phyloP scores from a whole-genome alignment of 2,113 vertebrate genomes.

The Pluvialis apricaria region DNA sequence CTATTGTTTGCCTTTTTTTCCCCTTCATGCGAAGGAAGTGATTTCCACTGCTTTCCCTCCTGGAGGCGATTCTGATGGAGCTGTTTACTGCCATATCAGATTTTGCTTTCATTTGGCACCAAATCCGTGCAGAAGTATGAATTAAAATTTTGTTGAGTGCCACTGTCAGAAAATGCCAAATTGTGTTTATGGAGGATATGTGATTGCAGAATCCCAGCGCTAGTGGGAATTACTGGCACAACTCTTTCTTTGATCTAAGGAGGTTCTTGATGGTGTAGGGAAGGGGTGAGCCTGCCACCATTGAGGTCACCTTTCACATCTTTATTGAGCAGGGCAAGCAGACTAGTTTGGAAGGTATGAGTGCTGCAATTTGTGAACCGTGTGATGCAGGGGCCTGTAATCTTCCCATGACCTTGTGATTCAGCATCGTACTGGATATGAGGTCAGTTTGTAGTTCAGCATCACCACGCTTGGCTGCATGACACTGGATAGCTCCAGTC shows the following conservation, averaged over 20 bases:
- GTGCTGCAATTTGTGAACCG: neutral
- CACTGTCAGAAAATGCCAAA: neutral
- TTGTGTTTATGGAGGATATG: neutral
- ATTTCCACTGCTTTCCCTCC: neutral
- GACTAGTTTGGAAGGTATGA: neutral
- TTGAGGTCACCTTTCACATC: neutral
- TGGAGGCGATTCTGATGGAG: neutral
- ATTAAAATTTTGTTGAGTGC: neutral
- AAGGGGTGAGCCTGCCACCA: neutral
- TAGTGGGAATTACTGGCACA: neutral
- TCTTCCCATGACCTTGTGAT: neutral
- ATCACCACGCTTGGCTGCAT: neutral
- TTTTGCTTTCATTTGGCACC: neutral
- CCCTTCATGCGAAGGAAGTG: neutral
- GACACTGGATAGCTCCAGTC: neutral
- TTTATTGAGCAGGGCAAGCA: neutral
- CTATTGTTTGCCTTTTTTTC: neutral
- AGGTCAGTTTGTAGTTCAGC: neutral
- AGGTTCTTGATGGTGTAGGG: neutral
- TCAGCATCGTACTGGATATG: neutral
- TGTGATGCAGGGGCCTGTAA: neutral
- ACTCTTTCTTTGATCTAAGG: neutral
- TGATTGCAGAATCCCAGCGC: neutral
- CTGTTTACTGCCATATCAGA: neutral
- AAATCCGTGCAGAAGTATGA: neutral